phyloP scores from a whole-genome alignment of 2,888 invertebrate species.

The Cremastinae sp. region DNA sequence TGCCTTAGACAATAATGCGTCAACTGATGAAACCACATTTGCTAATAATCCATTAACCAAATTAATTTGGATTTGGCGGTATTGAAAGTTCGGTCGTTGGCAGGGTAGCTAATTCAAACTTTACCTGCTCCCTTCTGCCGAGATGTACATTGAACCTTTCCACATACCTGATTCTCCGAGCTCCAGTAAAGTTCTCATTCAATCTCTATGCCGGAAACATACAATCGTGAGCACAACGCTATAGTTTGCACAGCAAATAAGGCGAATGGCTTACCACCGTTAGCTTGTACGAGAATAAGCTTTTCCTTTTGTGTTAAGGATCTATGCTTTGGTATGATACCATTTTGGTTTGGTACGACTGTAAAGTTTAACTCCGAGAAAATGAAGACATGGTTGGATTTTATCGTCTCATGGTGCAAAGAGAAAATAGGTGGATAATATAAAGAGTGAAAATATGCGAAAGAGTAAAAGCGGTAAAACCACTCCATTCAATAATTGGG shows the following conservation, averaged over 20 bases:
- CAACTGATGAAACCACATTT: conserved; percentile 73
- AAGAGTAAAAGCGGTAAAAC: too few relatives aligned
- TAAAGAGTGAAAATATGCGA: too few relatives aligned
- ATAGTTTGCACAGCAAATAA: conserved; percentile 33
- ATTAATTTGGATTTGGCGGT: conserved; percentile 75
- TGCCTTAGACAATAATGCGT: conserved; percentile 74
- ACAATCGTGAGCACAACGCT: conserved; percentile 21
- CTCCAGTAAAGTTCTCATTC: conserved; percentile 39
- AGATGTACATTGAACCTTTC: conserved; percentile 24
- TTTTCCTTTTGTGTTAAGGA: conserved; percentile 18
- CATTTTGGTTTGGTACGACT: too few relatives aligned
- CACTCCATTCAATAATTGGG: too few relatives aligned
- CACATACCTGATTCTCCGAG: conserved; percentile 15
- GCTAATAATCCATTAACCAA: conserved; percentile 78
- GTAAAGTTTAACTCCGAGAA: conserved; percentile 23
- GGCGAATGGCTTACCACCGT: conserved; percentile 22
- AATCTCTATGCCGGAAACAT: conserved; percentile 24
- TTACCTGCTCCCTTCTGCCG: conserved; percentile 29
- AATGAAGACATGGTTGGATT: conserved; percentile 9
- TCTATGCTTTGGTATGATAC: conserved; percentile 21
- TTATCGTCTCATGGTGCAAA: neutral
- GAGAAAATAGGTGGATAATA: neutral
- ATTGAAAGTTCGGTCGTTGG: conserved; percentile 67
- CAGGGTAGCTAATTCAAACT: conserved; percentile 45
- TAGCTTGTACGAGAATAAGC: conserved; percentile 32